Percentiles rank a stretch among this genome's conserved stretches.
phyloP scores from a whole-genome alignment of 2,888 invertebrate species.

The Gasteruption jaculator region DNA sequence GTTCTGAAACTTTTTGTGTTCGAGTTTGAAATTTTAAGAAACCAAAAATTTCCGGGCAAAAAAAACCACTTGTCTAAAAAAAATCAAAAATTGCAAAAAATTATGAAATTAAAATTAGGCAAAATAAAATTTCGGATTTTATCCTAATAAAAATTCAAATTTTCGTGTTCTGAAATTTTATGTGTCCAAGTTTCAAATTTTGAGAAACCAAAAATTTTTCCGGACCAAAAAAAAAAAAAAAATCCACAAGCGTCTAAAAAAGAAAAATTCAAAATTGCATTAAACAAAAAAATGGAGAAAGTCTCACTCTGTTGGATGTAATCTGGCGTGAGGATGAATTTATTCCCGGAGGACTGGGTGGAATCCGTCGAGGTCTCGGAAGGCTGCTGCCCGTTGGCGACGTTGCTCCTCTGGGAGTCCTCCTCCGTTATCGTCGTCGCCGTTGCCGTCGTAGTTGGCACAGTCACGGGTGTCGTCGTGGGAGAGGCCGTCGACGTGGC shows the following conservation, averaged over 20 bases:
- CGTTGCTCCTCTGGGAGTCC: conserved; percentile 36
- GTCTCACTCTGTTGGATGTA: conserved; percentile 91
- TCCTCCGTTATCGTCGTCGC: conserved; percentile 29
- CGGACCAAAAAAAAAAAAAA: not conserved
- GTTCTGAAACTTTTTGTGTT: too few relatives aligned
- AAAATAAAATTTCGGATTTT: too few relatives aligned
- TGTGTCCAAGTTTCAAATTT: not conserved
- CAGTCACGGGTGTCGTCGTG: too few relatives aligned
- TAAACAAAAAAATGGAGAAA: too few relatives aligned
- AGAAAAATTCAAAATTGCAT: not conserved
- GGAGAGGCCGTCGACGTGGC: conserved; percentile 19
- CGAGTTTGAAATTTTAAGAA: too few relatives aligned
- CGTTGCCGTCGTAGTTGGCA: too few relatives aligned
- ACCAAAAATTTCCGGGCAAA: too few relatives aligned
- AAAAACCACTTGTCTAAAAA: too few relatives aligned
- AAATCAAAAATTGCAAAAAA: too few relatives aligned
- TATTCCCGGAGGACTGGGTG: conserved; percentile 50
- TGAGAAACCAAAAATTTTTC: too few relatives aligned
- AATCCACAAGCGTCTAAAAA: conserved; percentile 1
- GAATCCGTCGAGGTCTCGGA: conserved; percentile 42
- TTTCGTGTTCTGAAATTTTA: conserved; percentile 5
- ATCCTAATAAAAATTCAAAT: conserved; percentile 1
- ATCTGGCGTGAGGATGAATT: conserved; percentile 86
- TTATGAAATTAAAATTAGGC: too few relatives aligned
- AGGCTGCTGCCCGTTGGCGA: conserved; percentile 47